Base-by-base conservation (phyloP, 2,888 invertebrate species). In the Terebella lapidaria region DNA sequence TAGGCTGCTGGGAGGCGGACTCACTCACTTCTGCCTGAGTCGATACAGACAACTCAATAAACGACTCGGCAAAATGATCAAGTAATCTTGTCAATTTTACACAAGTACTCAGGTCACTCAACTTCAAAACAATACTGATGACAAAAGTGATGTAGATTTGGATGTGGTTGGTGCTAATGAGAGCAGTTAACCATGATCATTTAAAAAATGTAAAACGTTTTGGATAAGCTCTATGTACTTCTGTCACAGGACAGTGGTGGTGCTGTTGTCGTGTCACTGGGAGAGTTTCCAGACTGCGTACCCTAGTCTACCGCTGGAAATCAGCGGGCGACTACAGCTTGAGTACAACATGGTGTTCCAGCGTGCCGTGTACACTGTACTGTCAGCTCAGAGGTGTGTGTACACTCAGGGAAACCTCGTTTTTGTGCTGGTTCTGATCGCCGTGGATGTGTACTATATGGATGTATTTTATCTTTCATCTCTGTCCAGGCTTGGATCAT, bases 281-380 rank as follows among this genome's bases (percentile, higher is more conserved):
- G 84, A 87, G 68, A 79, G 82, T 60, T 87, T 86, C 67, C 68
- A 71, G 58, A 60, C 66, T 2, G 47, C 24, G 3, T 46, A 2
- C 59, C 66, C 56, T 70, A 73, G 53, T 60, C 65, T 69, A n/a
- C 57, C 64, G 18, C 61, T 77, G 1, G 81, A 83, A 0, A 82
- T 85, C 75, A 74, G 85, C 54, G 77, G 83, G 61, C 83, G 87
- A 61, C 82, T 89, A 42, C 87, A 88, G 76, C 82, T 86, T 4
- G 90, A 91, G 77, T 87, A 88, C 73, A 89, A 91, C 77, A 84
- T 87, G 3, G 86, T 91, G 67, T 86, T 91, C 60, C 75, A 88
- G 30, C 84, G 87, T 57, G 86, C 89, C 1, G 87, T 87, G 35
- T 83, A 86, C 59, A 87, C 85, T 67, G 86, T 91, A 60, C 88